Base-by-base conservation (phyloP, 2,888 invertebrate genomes). In the Hirtodrosophila duncani region DNA sequence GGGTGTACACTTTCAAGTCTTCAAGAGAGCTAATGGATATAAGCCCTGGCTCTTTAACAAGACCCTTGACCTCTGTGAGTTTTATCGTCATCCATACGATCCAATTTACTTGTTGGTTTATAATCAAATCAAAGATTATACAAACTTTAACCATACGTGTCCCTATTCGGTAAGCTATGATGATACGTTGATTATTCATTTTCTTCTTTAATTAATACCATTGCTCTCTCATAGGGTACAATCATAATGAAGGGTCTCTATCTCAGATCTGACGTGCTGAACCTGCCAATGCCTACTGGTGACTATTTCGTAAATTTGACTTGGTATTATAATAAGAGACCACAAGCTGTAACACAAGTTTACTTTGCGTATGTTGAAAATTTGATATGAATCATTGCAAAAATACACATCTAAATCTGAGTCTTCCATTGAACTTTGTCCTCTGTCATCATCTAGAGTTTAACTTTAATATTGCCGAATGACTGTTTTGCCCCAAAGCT, bases 1-100 rank as follows among this genome's bases (percentile, higher is more conserved):
- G 2, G 8, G 10, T 0, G 1, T 7, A 1, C 16, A 31, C 4
- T 3, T 20, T 3, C 10, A 39, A 17, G 0, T 39, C 0, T 37
- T 51, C 1, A 33, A 51, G 7, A 63, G 31, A 13, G 45, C 38
- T 1, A 63, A 24, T 39, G 59, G 59, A 0, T 58, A 45, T 1
- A 59, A 52, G 21, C 64, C 64, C 1, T 63, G 52, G 52, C 16
- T 63, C 0, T 45, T 31, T 1, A 52, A 58, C 3, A 0, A 7
- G 2, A 5, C 7, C 1, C 0, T 52, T 1, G 45, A 63, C 16
- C 14, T 0, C 2, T 63, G 64, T 0, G 20, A 16, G 2, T 59
- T 42, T 17, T 0, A 38, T 1, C 11, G 11, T 3, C 44, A 20
- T 1, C n/a, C 59, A 1, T 51, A 50, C 8, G 9, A 50, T 7